Base-by-base conservation (phyloP, 2,888 invertebrate genomes). In the Limnephilus marmoratus region DNA sequence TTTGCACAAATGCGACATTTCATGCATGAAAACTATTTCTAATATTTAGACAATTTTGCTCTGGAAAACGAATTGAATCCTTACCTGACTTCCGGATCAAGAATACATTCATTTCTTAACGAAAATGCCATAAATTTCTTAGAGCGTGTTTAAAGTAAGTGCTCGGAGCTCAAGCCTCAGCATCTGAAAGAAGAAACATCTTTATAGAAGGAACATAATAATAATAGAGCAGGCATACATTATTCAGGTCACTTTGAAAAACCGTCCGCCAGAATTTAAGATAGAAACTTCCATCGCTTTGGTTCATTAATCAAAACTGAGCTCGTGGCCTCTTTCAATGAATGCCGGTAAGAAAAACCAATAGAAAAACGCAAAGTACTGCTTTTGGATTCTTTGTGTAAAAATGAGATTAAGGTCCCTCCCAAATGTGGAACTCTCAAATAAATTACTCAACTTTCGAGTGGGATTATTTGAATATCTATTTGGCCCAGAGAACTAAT, bases 271-370 rank as follows among this genome's bases (percentile, higher is more conserved):
- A 45, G 86, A 49, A 86, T 45, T 86, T 86, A 45, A 49, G 85
- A 49, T 86, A 49, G 86, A 86, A 86, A 86, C 86, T 45, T 45
- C 86, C 45, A 86, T 86, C 86, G 88, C 68, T 88, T 88, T 88
- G 88, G 68, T 88, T 88, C 88, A 88, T 88, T 88, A 88, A 88
- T 88, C 88, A 88, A 88, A 88, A 68, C 88, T 86, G 86, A 86
- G 86, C 45, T 41, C 86, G 86, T 45, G 86, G 45, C 86, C 86
- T 45, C 86, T 24, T 86, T 86, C 41, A 45, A 49, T 86, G 86
- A 49, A 86, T 86, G 86, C 86, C 45, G 86, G 86, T 45, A 45
- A 37, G 49, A 49, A 49, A 86, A 45, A 37, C 45, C 41, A 86
- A 45, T n/a, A 86, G 85, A 45, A 45, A 45, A 45, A 86, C 86